phyloP scores from a whole-genome alignment of 1,140 invertebrate species.

The Lithobius niger region DNA sequence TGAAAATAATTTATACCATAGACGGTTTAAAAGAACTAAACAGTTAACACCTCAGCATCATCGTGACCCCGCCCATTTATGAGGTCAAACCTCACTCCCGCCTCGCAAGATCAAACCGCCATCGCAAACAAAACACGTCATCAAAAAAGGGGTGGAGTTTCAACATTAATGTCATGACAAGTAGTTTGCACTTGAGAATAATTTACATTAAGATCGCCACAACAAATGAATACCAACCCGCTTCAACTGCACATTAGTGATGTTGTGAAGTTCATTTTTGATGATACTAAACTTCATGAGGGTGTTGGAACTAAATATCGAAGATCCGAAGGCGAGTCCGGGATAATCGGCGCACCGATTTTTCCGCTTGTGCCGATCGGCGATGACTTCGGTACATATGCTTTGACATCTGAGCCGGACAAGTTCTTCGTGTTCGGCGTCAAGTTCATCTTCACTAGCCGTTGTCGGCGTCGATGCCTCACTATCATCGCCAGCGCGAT shows the following conservation, averaged over 20 bases:
- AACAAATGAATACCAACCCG: conserved; percentile 56
- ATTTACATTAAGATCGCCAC: background rate
- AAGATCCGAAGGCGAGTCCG: conserved; percentile 73
- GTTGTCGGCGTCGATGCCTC: no score
- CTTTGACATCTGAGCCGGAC: conserved; percentile 70
- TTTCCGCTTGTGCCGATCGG: conserved; percentile 61
- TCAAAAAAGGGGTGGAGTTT: no score
- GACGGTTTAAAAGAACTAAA: no score
- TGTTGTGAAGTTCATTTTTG: conserved; percentile 92
- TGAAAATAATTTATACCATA: no score
- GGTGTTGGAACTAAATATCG: conserved; percentile 89
- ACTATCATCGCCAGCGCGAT: no score
- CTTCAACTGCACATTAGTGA: conserved; percentile 88
- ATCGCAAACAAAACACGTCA: no score
- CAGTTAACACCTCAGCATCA: no score
- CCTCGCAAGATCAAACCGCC: no score
- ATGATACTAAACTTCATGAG: conserved; percentile 97
- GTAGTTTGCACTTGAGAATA: no score
- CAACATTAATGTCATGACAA: no score
- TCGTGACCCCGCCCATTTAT: no score
- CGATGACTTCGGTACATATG: conserved; percentile 69
- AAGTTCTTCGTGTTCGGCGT: conserved; percentile 44
- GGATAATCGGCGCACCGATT: conserved; percentile 79
- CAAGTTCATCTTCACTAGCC: conserved; percentile 27
- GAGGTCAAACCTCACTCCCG: no score